These are phyloP conservation scores for Myiagra hebetior DNA, from an alignment of 2,113 vertebrate species.

Conservation along the genomic window DNA sequence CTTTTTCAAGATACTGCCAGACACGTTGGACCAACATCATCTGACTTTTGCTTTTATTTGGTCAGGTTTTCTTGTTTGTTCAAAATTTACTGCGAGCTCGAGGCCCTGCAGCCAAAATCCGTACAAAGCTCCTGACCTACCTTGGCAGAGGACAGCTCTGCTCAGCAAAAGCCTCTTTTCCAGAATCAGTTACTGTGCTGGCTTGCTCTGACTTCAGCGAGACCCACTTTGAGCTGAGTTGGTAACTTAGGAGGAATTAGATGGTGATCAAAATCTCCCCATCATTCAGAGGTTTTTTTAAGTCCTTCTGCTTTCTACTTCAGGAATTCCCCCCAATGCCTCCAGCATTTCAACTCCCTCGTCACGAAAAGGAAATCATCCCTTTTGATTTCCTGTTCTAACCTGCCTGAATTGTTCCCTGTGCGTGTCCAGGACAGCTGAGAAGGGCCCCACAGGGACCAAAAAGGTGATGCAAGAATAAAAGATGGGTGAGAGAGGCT, in stretches of 20 bases:
- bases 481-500: not conserved
- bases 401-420: not conserved
- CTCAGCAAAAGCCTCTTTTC: not conserved
- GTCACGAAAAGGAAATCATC: not conserved
- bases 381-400: not conserved
- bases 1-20: not conserved
- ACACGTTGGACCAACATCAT: not conserved
- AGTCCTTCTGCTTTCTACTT: not conserved
- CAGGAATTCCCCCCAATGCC: not conserved
- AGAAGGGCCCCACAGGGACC: not conserved
- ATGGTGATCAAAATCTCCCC: not conserved
- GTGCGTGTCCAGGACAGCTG: not conserved
- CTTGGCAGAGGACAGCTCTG: not conserved
- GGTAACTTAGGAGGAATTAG: not conserved
- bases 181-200: not conserved
- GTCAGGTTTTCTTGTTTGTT: not conserved
- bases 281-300: not conserved
- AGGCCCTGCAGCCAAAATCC: not conserved
- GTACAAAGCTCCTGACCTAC: not conserved
- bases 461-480: not conserved
- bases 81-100: not conserved
- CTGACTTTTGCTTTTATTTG: not conserved
- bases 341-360: not conserved
- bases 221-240: not conserved
- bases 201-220: not conserved